phyloP scores from a whole-genome alignment of 2,888 invertebrate species.

The Lithodes maja region DNA sequence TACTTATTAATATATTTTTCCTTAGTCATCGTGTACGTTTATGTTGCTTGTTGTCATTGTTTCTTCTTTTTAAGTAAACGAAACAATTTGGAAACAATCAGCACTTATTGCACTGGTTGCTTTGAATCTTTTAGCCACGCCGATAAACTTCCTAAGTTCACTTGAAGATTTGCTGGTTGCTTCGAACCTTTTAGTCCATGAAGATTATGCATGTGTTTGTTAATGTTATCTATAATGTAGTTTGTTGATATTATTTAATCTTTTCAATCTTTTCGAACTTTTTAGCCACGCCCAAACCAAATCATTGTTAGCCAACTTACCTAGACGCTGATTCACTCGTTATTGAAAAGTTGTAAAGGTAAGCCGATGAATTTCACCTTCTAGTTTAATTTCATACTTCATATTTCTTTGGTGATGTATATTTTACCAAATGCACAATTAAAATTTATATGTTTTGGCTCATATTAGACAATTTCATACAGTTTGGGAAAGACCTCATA shows the following conservation, averaged over 20 bases:
- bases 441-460: conserved; percentile 15
- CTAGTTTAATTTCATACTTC: conserved; percentile 10
- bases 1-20: too few species aligned
- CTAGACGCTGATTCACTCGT: conserved; percentile 8
- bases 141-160: too few species aligned
- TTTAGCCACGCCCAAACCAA: conserved; percentile 36
- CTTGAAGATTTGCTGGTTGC: too few species aligned
- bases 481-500: too few species aligned
- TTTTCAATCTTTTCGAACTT: conserved; percentile 24
- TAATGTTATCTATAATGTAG: too few species aligned
- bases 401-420: conserved; percentile 18
- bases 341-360: conserved; percentile 24
- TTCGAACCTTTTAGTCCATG: too few species aligned
- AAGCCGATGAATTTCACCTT: conserved; percentile 38
- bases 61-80: too few species aligned
- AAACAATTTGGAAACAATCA: conserved; percentile 34
- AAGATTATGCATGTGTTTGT: too few species aligned
- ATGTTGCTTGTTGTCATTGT: too few species aligned
- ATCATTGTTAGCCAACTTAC: conserved; percentile 23
- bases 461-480: background rate
- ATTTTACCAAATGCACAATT: conserved; percentile 19
- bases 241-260: conserved; percentile 7
- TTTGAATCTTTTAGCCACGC: too few species aligned
- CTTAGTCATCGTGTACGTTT: too few species aligned
- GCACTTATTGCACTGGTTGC: too few species aligned